Base-by-base conservation (phyloP, 2,113 vertebrate genomes). In the Upupa epops region DNA sequence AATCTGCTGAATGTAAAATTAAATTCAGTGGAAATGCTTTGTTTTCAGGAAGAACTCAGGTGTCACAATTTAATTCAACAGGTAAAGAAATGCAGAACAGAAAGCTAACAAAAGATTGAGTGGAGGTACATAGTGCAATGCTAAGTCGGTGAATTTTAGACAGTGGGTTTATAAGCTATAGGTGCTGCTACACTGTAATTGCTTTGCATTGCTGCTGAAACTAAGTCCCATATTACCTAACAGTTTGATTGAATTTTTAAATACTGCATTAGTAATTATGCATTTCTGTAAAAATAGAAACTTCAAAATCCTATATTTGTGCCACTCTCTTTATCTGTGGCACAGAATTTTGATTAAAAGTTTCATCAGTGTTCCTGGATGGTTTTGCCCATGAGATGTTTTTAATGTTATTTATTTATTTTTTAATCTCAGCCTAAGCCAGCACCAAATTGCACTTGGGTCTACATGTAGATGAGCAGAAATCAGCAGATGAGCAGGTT, bases 381-480 rank as follows among this genome's bases (percentile, higher is more conserved):
- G 32, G 8, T 11, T 61, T 72, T 87, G 28, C 8, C 31, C 40
- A 42, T 2, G 0, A 52, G 58, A 11, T 54, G 15, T 31, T 25
- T 59, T 49, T n/a, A n/a, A n/a, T n/a, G n/a, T n/a, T n/a, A 0
- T 28, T 31, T 17, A 60, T 60, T 56, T 88, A 76, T 29, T 18
- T 77, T 78, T 75, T 75, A 63, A 63, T 25, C 13, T 61, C 13
- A 29, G 4, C 17, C 63, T 91, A 48, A 76, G 56, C 20, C 52
- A 17, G 3, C 12, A 16, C 34, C 14, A 40, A 1, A 24, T 76
- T 70, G 22, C 3, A 11, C 1, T 1, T 21, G 8, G 16, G 15
- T 59, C 48, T 72, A 5, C 13, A 46, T 5, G 7, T 26, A 32
- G 2, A 59, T 65, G 10, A 46, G 12, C 51, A 73, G 32, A 65